These are phyloP conservation scores for Coremacera marginata DNA, from an alignment of 2,888 invertebrate genomes.

Conservation along the genomic window DNA sequence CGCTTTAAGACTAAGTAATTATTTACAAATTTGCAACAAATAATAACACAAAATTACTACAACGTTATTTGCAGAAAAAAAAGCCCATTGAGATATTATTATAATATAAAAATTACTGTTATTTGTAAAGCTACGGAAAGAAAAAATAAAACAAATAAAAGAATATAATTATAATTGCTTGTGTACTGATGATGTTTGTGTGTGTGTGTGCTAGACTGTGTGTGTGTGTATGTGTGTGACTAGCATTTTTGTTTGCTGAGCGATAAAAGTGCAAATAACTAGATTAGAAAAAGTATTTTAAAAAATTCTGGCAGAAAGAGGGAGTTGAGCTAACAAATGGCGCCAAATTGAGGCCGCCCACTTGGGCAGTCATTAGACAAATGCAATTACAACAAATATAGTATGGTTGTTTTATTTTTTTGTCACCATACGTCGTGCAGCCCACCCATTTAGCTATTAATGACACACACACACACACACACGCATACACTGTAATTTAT, in stretches of 20 bases:
- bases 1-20: no score
- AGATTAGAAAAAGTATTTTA: background rate
- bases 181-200: no score
- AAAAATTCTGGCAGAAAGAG: background rate
- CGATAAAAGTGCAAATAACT: background rate
- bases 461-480: background rate
- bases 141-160: no score
- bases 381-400: conserved; percentile 10
- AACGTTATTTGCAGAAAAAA: no score
- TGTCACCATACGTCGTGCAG: background rate
- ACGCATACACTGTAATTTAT: conserved; percentile 24
- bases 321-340: background rate
- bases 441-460: background rate
- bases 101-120: no score
- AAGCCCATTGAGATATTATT: no score
- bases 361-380: conserved; percentile 16
- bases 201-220: no score
- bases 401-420: background rate
- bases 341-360: background rate
- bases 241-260: background rate
- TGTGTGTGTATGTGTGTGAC: no score
- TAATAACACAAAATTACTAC: no score
- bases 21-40: no score
- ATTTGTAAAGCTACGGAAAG: no score
- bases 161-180: no score